These are phyloP conservation scores for Periphyllus acericola DNA, from an alignment of 2,888 invertebrate species.

Conservation along the genomic window DNA sequence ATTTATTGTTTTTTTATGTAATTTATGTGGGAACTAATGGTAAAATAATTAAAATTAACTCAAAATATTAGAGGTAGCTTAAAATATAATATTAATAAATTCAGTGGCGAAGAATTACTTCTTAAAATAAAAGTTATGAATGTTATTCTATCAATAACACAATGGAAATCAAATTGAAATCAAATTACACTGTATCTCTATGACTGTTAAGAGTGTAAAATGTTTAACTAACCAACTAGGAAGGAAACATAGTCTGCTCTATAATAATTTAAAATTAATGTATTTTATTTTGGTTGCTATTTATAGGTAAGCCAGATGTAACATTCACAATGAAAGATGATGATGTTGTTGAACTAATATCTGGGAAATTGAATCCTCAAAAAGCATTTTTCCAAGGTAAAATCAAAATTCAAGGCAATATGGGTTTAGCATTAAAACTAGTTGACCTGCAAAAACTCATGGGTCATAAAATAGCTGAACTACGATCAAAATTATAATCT, in stretches of 20 bases:
- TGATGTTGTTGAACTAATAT: conserved; percentile 87
- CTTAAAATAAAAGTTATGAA: too few species aligned
- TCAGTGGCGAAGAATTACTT: too few species aligned
- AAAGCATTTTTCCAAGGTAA: conserved; percentile 97
- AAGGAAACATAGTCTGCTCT: background rate
- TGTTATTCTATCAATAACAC: too few species aligned
- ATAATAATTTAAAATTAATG: background rate
- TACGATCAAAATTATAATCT: conserved; percentile 78
- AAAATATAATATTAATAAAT: too few species aligned
- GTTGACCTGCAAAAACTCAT: conserved; percentile 83
- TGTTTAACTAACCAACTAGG: background rate
- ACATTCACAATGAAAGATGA: conserved; percentile 89
- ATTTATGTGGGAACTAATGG: too few species aligned
- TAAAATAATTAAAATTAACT: too few species aligned
- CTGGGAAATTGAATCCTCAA: conserved; percentile 92
- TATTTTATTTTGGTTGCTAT: background rate
- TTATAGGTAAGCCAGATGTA: conserved; percentile 86
- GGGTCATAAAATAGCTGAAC: conserved; percentile 77
- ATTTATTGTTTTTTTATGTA: too few species aligned
- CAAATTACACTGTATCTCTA: too few species aligned
- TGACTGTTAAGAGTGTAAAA: background rate
- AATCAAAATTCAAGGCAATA: conserved; percentile 94
- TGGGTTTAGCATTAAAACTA: conserved; percentile 95
- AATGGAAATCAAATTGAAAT: too few species aligned
- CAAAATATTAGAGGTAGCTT: too few species aligned